These are phyloP conservation scores for Nesidiocoris tenuis DNA, from an alignment of 2,888 invertebrate species.

Conservation along the genomic window DNA sequence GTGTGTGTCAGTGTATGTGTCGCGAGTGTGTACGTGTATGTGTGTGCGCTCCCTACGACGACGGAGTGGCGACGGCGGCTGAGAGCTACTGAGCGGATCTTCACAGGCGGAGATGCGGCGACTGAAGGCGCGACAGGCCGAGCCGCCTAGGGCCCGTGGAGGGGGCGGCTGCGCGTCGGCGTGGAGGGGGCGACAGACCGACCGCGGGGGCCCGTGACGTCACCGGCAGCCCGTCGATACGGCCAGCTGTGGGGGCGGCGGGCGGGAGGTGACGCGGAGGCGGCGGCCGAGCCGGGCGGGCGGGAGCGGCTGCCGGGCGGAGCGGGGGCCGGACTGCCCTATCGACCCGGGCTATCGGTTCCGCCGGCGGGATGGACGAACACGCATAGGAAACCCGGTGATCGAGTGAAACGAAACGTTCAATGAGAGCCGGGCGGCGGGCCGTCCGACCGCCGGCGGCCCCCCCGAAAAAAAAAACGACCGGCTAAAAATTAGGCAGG, in stretches of 20 bases:
- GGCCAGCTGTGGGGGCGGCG: background rate
- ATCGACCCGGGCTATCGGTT: conserved; percentile 34
- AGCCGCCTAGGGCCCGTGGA: background rate
- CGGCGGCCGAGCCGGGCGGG: conserved; percentile 19
- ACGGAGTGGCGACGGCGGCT: conserved; percentile 19
- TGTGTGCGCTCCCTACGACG: background rate
- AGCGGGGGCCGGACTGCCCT: conserved; percentile 3
- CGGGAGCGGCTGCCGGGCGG: conserved; percentile 23
- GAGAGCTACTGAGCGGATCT: conserved; percentile 35
- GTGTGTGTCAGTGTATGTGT: background rate
- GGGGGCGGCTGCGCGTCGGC: conserved; percentile 10
- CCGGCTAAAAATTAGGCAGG: no score
- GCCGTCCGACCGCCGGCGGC: no score
- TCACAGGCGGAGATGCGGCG: conserved; percentile 24
- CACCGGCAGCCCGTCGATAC: background rate
- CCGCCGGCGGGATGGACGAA: conserved; percentile 11
- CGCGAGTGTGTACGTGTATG: background rate
- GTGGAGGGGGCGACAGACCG: background rate
- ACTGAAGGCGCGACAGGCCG: conserved; percentile 22
- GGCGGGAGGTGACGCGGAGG: conserved; percentile 13
- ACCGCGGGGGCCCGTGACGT: background rate
- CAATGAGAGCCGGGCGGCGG: no score
- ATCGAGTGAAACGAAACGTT: background rate
- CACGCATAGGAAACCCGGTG: background rate
- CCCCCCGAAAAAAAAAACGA: no score